A percentile compares a stretch with the other conserved stretches of the same genome.
These are phyloP conservation scores for Tapirus indicus DNA, from an alignment of 2,797 vertebrate species.

Conservation along the genomic window DNA sequence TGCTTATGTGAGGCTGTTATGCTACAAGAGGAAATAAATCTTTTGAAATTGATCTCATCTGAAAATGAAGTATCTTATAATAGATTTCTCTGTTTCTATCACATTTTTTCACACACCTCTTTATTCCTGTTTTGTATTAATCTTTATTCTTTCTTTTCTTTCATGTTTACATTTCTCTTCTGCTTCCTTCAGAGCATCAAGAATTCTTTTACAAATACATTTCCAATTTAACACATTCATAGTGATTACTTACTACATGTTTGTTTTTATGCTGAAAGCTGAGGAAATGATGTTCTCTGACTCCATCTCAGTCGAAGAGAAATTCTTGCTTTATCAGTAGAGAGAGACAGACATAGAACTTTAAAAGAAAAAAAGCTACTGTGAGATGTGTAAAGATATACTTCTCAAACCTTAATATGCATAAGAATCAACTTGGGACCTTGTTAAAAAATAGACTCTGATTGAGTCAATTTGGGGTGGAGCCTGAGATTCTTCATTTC, in stretches of 20 bases:
- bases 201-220: not conserved
- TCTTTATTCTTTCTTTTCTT: not conserved
- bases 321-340: not conserved
- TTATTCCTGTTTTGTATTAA: not conserved
- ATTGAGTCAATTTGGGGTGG: not conserved
- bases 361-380: not conserved
- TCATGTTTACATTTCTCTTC: not conserved
- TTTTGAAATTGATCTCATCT: conserved; percentile 20
- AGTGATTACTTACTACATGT: not conserved
- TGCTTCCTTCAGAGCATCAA: not conserved
- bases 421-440: not conserved
- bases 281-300: not conserved
- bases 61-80: not conserved
- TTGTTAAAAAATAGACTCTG: conserved; percentile 53
- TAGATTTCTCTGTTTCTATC: not conserved
- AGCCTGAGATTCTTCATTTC: not conserved
- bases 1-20: not conserved
- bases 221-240: not conserved
- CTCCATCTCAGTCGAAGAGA: not conserved
- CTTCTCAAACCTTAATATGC: not conserved
- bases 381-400: not conserved
- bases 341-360: not conserved
- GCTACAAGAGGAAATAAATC: not conserved
- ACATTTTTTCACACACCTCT: not conserved
- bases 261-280: not conserved